Conservation (phyloP, 2,797 vertebrate species). For the Xiphophorus birchmanni region DNA sequence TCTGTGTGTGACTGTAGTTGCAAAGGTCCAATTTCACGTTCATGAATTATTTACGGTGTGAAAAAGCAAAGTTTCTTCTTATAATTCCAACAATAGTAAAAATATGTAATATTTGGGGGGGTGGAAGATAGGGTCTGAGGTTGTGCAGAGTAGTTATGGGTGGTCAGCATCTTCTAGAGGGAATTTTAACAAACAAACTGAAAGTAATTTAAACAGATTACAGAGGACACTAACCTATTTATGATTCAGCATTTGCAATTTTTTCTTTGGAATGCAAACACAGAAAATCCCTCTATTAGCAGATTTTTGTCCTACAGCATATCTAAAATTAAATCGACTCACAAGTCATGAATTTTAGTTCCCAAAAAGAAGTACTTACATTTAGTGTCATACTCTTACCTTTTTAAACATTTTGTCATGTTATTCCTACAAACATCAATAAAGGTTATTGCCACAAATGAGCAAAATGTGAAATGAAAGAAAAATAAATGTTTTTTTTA, state of each 20-base stretch:
- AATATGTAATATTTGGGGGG: neutral
- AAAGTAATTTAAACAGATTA: neutral
- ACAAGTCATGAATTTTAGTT: too few relatives aligned
- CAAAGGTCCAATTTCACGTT: conserved; percentile 36
- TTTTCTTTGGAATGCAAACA: neutral
- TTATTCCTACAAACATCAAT: neutral
- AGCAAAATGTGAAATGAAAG: neutral
- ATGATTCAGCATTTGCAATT: neutral
- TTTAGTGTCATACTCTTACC: neutral
- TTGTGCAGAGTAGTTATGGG: neutral
- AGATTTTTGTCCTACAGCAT: neutral
- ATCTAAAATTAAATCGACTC: neutral
- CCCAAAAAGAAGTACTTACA: too few relatives aligned
- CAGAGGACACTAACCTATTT: neutral
- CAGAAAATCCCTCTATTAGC: neutral
- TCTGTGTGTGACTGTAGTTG: conserved; percentile 33
- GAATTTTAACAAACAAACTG: neutral
- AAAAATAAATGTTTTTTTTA: neutral
- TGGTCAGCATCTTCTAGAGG: neutral
- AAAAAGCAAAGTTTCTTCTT: conserved; percentile 38
- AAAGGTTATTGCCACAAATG: neutral
- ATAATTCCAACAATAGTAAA: conserved; percentile 5
- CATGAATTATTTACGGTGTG: conserved; percentile 46
- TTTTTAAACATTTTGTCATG: neutral
- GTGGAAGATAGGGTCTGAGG: neutral